Conservation (phyloP, 2,888 invertebrate genomes). For the Spodoptera littoralis region DNA sequence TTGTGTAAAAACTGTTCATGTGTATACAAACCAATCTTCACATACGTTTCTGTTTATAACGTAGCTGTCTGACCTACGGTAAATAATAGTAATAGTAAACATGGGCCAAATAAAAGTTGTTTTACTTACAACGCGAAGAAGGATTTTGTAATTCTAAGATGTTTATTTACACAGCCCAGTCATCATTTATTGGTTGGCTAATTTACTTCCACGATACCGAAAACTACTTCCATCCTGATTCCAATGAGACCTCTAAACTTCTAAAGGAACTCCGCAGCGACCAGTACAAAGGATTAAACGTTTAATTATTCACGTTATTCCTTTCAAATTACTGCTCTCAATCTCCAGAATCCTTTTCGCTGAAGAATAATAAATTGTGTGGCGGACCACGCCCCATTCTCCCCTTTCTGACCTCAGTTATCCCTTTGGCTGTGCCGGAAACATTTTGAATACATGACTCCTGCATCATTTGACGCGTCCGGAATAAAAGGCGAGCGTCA, state of each 20-base stretch:
- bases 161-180: no score
- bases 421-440: slow-evolving; percentile 49
- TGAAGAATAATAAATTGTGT: slow-evolving; percentile 43
- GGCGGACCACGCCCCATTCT: slow-evolving; percentile 37
- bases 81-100: no score
- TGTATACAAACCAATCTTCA: no score
- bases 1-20: no score
- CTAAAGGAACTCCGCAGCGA: neutral
- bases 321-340: slow-evolving; percentile 10
- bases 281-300: slow-evolving; percentile 7
- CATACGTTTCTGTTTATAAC: no score
- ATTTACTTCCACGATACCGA: no score
- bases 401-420: slow-evolving; percentile 53
- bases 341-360: slow-evolving; percentile 16
- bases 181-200: no score
- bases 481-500: slow-evolving; percentile 29
- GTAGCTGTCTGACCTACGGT: no score
- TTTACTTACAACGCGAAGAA: no score
- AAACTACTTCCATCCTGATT: neutral
- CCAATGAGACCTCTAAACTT: neutral
- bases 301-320: slow-evolving; percentile 23
- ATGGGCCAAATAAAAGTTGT: no score
- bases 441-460: slow-evolving; percentile 43
- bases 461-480: slow-evolving; percentile 49
- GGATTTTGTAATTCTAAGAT: no score